These are phyloP conservation scores for Galemys pyrenaicus DNA, from an alignment of 2,113 vertebrate species.

Conservation along the genomic window DNA sequence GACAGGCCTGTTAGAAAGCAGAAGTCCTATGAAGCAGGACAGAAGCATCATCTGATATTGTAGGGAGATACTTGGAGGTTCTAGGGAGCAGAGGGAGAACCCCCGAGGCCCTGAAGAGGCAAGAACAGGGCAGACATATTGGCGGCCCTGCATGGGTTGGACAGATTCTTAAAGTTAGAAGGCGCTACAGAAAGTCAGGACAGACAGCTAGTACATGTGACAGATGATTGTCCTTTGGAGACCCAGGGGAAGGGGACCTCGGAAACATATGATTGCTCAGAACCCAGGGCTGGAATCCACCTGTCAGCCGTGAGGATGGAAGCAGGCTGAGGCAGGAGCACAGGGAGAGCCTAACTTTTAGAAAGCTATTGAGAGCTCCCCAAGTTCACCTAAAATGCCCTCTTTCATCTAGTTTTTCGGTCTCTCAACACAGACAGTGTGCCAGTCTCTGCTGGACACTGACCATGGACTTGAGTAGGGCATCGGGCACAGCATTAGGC, in stretches of 20 bases:
- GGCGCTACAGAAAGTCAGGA: neutral
- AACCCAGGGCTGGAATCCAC: neutral
- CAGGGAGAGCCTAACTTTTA: neutral
- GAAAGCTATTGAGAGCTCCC: neutral
- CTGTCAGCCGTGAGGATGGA: neutral
- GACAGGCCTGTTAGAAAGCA: neutral
- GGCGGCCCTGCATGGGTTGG: too few relatives aligned
- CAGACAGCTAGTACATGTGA: neutral
- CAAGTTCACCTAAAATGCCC: neutral
- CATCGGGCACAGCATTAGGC: neutral
- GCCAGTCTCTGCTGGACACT: neutral
- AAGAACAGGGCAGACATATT: too few relatives aligned
- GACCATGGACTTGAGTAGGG: neutral
- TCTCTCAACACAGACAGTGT: neutral
- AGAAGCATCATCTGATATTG: neutral
- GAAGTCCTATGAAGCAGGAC: neutral
- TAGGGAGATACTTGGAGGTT: neutral
- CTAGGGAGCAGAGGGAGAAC: neutral
- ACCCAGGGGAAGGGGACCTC: neutral
- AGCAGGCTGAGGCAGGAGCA: neutral
- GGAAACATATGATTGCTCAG: neutral
- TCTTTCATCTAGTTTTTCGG: neutral
- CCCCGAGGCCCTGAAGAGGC: neutral
- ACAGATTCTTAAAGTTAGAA: neutral
- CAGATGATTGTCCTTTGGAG: neutral